These are phyloP conservation scores for Acleris cristana DNA, from an alignment of 2,888 invertebrate species.

Conservation along the genomic window DNA sequence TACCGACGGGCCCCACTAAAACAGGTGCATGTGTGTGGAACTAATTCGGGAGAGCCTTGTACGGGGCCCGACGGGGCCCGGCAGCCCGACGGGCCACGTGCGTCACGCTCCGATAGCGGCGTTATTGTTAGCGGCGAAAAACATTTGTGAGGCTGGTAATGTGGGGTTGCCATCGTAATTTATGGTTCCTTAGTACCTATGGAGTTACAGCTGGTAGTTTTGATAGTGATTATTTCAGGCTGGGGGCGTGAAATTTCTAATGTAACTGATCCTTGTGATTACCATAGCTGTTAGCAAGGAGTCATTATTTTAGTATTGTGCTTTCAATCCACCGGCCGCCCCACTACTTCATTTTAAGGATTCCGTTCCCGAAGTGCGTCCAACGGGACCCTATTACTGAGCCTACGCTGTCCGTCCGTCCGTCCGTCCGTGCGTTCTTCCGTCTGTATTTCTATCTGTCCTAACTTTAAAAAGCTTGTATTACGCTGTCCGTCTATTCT, in stretches of 20 bases:
- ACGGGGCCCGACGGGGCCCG: slow-evolving; percentile 28
- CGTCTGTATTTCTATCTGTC: no score
- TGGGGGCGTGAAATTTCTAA: background rate
- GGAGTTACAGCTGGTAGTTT: background rate
- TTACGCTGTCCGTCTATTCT: no score
- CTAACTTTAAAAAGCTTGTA: no score
- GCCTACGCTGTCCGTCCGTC: no score
- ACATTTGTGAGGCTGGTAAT: slow-evolving; percentile 49
- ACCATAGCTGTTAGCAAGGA: background rate
- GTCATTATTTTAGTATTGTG: no score
- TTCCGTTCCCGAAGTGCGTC: no score
- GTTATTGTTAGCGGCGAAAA: slow-evolving; percentile 58
- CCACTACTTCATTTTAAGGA: no score
- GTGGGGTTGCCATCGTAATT: slow-evolving; percentile 24
- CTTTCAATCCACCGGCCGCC: no score
- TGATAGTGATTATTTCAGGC: background rate
- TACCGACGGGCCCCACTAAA: slow-evolving; percentile 57
- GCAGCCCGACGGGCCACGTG: slow-evolving; percentile 51
- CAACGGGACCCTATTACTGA: no score
- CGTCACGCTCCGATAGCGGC: slow-evolving; percentile 54
- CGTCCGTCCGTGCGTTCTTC: no score
- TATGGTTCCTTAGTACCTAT: slow-evolving; percentile 12
- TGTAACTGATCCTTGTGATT: background rate
- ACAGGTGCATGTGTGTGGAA: slow-evolving; percentile 68
- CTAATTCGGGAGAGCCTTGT: slow-evolving; percentile 52